Evolutionary conservation across 2,888 invertebrate genomes (phyloP).

Genomic region (Bombylius major): DNA sequence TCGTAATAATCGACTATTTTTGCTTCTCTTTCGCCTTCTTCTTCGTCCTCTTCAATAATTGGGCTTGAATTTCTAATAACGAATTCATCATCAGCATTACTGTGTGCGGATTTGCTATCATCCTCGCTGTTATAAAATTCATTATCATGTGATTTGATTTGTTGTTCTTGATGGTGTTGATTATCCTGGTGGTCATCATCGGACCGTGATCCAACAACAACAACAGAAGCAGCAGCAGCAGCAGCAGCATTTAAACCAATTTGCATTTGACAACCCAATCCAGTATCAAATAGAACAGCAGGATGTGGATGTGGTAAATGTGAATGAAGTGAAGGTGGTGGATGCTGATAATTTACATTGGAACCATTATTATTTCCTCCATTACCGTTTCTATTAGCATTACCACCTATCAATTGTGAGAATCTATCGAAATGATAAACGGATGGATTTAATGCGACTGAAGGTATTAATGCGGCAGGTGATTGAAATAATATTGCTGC

Average conservation of each 20-base stretch:
- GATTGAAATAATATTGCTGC: slow-evolving; percentile 48
- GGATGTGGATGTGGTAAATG: slow-evolving; percentile 11
- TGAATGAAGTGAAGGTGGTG: slow-evolving; percentile 27
- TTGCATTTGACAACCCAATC: slow-evolving; percentile 3
- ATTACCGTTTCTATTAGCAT: background rate
- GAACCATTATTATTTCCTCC: slow-evolving; percentile 40
- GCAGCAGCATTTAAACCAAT: background rate
- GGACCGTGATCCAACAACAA: background rate
- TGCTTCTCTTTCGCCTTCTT: slow-evolving; percentile 4
- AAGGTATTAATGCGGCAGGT: slow-evolving; percentile 38
- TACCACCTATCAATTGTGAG: slow-evolving; percentile 44
- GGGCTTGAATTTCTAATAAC: slow-evolving; percentile 14
- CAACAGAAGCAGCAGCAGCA: background rate
- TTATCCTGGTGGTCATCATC: background rate
- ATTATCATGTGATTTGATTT: slow-evolving; percentile 6
- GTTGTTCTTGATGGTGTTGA: background rate
- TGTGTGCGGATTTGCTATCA: slow-evolving; percentile 11
- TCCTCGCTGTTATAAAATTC: slow-evolving; percentile 3
- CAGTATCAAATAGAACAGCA: slow-evolving; percentile 1
- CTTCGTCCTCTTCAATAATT: slow-evolving; percentile 11
- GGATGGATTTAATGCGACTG: slow-evolving; percentile 45
- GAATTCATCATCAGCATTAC: slow-evolving; percentile 18
- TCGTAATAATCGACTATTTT: background rate
- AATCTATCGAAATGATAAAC: slow-evolving; percentile 61
- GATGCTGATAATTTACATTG: slow-evolving; percentile 31